A percentile compares a stretch with the other conserved stretches of the same genome.
phyloP scores from a whole-genome alignment of 2,113 vertebrate species.

The Tauraco erythrolophus region DNA sequence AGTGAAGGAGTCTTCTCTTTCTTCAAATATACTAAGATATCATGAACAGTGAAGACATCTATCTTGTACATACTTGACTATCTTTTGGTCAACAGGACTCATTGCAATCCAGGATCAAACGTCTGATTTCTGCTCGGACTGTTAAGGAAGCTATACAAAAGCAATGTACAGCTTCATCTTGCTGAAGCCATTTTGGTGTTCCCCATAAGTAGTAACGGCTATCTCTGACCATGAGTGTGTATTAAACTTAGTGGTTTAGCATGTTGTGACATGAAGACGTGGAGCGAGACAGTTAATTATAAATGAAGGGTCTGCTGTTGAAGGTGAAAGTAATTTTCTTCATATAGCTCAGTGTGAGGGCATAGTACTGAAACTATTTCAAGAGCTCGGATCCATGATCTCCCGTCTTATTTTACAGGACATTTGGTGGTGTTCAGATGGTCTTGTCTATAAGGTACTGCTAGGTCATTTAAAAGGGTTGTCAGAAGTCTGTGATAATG shows the following conservation, averaged over 20 bases:
- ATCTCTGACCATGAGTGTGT: not conserved
- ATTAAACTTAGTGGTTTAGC: not conserved
- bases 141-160: not conserved
- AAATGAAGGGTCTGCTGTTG: not conserved
- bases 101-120: not conserved
- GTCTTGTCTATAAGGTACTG: not conserved
- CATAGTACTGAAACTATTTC: not conserved
- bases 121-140: not conserved
- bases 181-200: not conserved
- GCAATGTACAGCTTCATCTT: not conserved
- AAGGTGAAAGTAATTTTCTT: not conserved
- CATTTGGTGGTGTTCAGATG: not conserved
- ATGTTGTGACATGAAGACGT: not conserved
- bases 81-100: not conserved
- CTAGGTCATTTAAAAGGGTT: not conserved
- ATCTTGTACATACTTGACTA: not conserved
- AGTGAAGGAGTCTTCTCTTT: not conserved
- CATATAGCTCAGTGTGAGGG: rapidly evolving
- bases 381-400: not conserved
- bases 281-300: not conserved
- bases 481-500: not conserved
- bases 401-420: not conserved
- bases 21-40: not conserved
- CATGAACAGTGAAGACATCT: not conserved
- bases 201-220: not conserved